A percentile compares a stretch with the other conserved stretches of the same genome.
Evolutionary conservation across 2,113 vertebrate species (phyloP).

Genomic region (Paradoxurus hermaphroditus): DNA sequence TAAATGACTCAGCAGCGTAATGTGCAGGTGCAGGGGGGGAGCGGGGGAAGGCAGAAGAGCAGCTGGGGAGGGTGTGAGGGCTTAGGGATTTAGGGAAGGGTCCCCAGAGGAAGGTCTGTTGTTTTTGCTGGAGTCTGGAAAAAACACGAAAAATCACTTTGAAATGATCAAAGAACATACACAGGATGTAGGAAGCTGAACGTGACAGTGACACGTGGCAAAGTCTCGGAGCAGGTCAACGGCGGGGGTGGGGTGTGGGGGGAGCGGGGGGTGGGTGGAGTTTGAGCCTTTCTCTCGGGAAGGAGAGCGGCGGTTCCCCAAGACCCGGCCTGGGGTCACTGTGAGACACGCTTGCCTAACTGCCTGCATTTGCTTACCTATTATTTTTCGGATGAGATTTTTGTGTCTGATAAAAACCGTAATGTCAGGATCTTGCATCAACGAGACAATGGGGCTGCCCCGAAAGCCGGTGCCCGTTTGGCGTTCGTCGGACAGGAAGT

Average conservation of each 20-base stretch:
- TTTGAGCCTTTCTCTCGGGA: background rate
- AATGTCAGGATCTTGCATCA: background rate
- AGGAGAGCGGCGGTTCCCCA: background rate
- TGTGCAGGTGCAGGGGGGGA: background rate
- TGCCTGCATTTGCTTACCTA: background rate
- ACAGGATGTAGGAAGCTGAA: no score
- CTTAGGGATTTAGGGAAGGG: background rate
- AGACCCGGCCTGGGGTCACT: accelerated
- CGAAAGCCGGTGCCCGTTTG: background rate
- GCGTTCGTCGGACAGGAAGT: background rate
- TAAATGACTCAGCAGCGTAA: background rate
- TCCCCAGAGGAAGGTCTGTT: background rate
- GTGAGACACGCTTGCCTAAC: background rate
- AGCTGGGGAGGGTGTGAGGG: background rate
- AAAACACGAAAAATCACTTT: background rate
- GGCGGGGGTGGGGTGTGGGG: no score
- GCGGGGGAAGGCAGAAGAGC: background rate
- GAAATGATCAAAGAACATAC: background rate
- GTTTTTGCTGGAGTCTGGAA: background rate
- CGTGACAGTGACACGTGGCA: background rate
- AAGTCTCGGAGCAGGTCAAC: background rate
- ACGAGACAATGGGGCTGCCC: background rate
- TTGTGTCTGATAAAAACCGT: background rate
- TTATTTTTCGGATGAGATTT: background rate
- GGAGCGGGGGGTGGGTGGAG: no score